Evolutionary conservation across 2,113 vertebrate genomes (phyloP).

Genomic region (Halichoerus grypus): DNA sequence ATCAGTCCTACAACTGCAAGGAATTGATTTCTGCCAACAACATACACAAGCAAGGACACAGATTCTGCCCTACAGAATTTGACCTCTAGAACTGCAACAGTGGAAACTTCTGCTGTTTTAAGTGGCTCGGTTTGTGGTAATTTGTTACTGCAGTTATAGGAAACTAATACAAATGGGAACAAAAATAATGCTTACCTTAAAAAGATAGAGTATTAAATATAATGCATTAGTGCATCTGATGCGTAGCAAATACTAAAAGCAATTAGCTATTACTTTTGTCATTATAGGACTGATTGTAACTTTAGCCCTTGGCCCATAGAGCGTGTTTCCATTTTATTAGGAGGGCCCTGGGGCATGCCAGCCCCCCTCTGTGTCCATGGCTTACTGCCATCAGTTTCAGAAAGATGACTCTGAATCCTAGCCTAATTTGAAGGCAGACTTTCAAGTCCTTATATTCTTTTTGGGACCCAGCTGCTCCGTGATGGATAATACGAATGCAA

Average conservation of each 20-base stretch:
- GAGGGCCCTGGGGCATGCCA: background rate
- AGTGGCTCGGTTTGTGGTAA: background rate
- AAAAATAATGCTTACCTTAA: conserved; percentile 13
- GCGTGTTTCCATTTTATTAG: background rate
- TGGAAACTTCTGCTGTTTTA: background rate
- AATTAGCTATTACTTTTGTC: background rate
- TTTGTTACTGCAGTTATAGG: background rate
- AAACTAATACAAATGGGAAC: conserved; percentile 6
- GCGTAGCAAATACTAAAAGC: background rate
- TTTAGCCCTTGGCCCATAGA: background rate
- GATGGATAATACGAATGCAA: background rate
- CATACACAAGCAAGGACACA: background rate
- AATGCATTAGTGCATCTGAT: background rate
- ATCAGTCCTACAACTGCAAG: background rate
- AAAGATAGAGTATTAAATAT: background rate
- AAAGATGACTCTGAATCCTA: background rate
- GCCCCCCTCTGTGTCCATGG: background rate
- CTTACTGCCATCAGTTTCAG: conserved; percentile 6
- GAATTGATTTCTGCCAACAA: background rate
- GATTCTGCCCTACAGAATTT: background rate
- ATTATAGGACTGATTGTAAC: background rate
- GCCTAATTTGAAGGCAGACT: background rate
- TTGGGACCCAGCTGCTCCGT: background rate
- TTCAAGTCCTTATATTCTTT: background rate
- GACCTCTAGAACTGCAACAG: background rate